Evolutionary conservation across 2,888 invertebrate species (phyloP).

Genomic region (Hyppa rectilinea): DNA sequence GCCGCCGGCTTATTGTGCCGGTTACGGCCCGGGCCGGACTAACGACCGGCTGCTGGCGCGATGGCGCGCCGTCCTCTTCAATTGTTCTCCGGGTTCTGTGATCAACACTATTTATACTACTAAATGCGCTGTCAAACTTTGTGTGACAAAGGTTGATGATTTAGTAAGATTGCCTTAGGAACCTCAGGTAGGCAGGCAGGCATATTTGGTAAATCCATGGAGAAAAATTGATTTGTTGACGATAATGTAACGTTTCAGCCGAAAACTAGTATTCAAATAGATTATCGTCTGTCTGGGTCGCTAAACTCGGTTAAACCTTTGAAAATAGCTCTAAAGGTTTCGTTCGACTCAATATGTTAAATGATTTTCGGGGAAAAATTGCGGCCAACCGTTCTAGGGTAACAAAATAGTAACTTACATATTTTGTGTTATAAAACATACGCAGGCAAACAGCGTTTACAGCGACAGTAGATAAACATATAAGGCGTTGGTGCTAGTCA

Average conservation of each 20-base stretch:
- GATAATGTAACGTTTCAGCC: not conserved
- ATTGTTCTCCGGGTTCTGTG: slow-evolving; percentile 44
- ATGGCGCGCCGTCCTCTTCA: slow-evolving; percentile 44
- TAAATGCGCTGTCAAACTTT: slow-evolving; percentile 38
- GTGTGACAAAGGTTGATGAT: slow-evolving; percentile 15
- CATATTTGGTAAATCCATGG: slow-evolving; percentile 1
- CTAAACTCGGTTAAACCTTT: slow-evolving; percentile 7
- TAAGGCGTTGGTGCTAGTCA: not conserved
- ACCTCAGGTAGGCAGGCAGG: not conserved
- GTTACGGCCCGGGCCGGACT: slow-evolving; percentile 46
- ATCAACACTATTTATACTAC: slow-evolving; percentile 37
- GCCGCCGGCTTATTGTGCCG: slow-evolving; percentile 56
- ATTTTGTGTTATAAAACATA: not conserved
- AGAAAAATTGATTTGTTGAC: slow-evolving; percentile 3
- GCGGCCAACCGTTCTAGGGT: slow-evolving; percentile 4
- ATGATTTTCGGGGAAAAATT: slow-evolving; percentile 18
- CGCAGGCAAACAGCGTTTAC: not conserved
- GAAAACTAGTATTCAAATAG: slow-evolving; percentile 6
- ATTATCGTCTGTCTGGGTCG: slow-evolving; percentile 11
- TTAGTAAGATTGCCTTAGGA: not conserved
- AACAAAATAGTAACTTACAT: slow-evolving; percentile 20
- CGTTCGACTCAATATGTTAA: slow-evolving; percentile 20
- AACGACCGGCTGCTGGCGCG: slow-evolving; percentile 49
- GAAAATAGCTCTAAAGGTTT: slow-evolving; percentile 27
- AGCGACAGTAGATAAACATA: not conserved